Conservation (phyloP, 1,140 invertebrate species). For the Sinella curviseta region DNA sequence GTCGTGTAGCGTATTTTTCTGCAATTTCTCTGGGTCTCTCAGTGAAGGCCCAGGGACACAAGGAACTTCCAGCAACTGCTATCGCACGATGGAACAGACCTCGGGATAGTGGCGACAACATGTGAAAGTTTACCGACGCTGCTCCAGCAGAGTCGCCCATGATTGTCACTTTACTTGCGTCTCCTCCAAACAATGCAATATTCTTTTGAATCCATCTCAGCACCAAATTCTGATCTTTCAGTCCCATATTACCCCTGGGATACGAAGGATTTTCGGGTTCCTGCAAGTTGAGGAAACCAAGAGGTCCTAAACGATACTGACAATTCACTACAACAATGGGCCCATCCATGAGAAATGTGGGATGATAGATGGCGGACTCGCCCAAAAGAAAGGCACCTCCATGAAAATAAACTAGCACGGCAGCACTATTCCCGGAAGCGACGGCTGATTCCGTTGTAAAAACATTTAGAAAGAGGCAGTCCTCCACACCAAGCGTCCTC, state of each 20-base stretch:
- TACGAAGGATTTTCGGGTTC: neutral
- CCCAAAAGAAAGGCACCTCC: conserved; percentile 9
- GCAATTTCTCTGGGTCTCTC: neutral
- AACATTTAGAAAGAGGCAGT: neutral
- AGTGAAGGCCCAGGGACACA: neutral
- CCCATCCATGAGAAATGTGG: neutral
- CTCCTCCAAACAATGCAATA: conserved; percentile 24
- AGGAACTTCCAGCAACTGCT: neutral
- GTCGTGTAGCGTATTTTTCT: neutral
- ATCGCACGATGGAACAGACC: neutral
- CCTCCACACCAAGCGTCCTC: neutral
- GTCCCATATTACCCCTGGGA: neutral
- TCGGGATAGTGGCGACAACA: neutral
- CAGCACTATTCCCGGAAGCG: neutral
- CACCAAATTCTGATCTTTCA: conserved; percentile 8
- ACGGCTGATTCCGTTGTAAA: neutral
- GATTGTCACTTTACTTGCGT: conserved; percentile 6
- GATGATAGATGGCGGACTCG: neutral
- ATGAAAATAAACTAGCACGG: neutral
- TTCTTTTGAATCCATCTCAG: conserved; percentile 8
- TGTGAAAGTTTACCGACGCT: conserved; percentile 8
- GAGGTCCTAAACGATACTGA: neutral
- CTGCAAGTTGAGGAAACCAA: neutral
- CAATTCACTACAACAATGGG: neutral
- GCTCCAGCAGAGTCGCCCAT: conserved; percentile 5